Percentiles rank a stretch among this genome's conserved stretches.
These are phyloP conservation scores for Gymnothorax javanicus DNA, from an alignment of 2,797 vertebrate genomes.

Conservation along the genomic window DNA sequence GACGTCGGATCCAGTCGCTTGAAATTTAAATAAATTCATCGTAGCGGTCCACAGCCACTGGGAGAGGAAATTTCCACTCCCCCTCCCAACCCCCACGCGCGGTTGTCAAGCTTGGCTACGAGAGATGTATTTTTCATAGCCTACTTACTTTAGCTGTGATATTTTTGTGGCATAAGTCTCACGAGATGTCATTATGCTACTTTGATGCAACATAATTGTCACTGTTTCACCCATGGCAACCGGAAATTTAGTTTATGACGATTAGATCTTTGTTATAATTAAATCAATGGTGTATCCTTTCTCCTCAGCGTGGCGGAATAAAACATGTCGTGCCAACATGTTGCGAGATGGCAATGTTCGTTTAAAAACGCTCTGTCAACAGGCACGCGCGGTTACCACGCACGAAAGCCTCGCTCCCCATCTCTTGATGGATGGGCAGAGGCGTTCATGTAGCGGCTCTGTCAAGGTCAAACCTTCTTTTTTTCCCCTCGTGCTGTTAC, in stretches of 20 bases:
- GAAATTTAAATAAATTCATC: constrained; percentile 2
- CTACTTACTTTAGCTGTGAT: neutral
- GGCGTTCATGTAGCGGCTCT: constrained; percentile 69
- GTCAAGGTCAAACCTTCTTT: constrained; percentile 78
- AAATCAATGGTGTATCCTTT: neutral
- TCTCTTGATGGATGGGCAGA: neutral
- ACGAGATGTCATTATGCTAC: neutral
- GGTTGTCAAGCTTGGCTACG: neutral
- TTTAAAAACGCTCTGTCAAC: neutral
- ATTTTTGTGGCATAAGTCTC: neutral
- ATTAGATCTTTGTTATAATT: neutral
- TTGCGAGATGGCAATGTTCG: neutral
- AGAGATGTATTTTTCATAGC: neutral
- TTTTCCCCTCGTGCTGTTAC: constrained; percentile 43
- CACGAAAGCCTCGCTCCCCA: neutral
- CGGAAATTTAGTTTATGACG: neutral
- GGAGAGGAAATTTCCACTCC: constrained; percentile 9
- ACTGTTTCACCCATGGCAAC: neutral
- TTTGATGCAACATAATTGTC: neutral
- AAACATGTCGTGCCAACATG: neutral
- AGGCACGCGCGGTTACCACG: neutral
- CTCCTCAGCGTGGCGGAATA: neutral
- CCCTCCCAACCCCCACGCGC: neutral
- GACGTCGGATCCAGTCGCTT: neutral
- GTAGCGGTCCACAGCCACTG: neutral